phyloP scores from a whole-genome alignment of 1,140 invertebrate species.

The Pomacea maculata region DNA sequence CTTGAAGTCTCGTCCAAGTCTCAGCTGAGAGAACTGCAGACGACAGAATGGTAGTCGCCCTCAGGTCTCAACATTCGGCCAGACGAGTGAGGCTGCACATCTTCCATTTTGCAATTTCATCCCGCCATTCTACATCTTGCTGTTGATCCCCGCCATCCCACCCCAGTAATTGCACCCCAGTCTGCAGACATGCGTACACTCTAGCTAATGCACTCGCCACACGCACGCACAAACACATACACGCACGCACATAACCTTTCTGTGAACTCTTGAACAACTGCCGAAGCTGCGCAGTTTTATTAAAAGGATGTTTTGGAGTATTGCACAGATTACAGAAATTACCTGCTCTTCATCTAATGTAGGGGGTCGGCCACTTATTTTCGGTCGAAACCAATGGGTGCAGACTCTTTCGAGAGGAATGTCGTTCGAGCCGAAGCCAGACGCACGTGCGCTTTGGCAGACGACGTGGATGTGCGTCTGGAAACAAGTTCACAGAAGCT shows the following conservation, averaged over 20 bases:
- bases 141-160: too few relatives aligned
- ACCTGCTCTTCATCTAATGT: neutral
- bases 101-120: too few relatives aligned
- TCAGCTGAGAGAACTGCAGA: neutral
- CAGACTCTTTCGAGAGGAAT: too few relatives aligned
- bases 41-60: neutral
- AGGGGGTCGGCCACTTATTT: neutral
- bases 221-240: conserved; percentile 5
- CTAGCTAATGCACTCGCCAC: conserved; percentile 3
- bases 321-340: neutral
- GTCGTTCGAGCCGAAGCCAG: too few relatives aligned
- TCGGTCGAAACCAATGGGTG: neutral
- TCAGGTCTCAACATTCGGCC: too few relatives aligned
- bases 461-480: too few relatives aligned
- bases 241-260: neutral
- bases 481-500: too few relatives aligned
- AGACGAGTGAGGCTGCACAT: neutral
- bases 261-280: neutral
- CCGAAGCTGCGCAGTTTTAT: neutral
- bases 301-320: too few relatives aligned
- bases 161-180: neutral
- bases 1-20: neutral
- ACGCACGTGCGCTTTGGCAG: too few relatives aligned
- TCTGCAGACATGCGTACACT: neutral
- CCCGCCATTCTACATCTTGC: too few relatives aligned